These are phyloP conservation scores for Astur gentilis DNA, from an alignment of 2,113 vertebrate species.

Conservation along the genomic window DNA sequence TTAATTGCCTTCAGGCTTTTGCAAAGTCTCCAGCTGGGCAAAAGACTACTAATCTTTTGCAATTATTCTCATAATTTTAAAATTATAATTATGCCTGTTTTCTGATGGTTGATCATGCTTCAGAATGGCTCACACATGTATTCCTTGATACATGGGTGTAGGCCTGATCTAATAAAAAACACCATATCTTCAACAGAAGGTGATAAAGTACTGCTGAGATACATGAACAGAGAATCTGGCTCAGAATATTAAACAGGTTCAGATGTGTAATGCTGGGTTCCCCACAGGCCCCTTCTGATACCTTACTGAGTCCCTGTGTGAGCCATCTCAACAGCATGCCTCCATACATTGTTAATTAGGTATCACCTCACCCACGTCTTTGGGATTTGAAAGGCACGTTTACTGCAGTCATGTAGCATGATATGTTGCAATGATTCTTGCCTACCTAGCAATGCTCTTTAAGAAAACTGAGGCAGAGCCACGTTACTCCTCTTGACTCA, in stretches of 20 bases:
- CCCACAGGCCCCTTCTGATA: not conserved
- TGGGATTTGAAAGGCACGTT: not conserved
- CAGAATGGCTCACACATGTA: not conserved
- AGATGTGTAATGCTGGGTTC: not conserved
- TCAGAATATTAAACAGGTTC: not conserved
- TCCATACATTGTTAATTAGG: not conserved
- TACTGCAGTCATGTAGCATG: not conserved
- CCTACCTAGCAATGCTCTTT: not conserved
- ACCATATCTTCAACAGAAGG: rapidly evolving
- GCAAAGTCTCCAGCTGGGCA: conserved; percentile 1
- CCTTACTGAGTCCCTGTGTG: not conserved
- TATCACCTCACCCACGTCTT: not conserved
- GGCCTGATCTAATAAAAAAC: not conserved
- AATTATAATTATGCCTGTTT: not conserved
- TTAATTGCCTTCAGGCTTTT: conserved; percentile 13
- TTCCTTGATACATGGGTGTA: not conserved
- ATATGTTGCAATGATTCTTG: not conserved
- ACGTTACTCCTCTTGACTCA: rapidly evolving
- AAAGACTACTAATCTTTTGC: not conserved
- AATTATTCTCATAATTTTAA: conserved; percentile 33
- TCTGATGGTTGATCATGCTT: not conserved
- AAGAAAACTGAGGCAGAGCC: not conserved
- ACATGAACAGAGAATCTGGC: not conserved
- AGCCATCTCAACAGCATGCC: not conserved
- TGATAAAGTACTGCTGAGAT: not conserved